Base-by-base conservation (phyloP, 2,113 vertebrate species). In the Phoxinus phoxinus region DNA sequence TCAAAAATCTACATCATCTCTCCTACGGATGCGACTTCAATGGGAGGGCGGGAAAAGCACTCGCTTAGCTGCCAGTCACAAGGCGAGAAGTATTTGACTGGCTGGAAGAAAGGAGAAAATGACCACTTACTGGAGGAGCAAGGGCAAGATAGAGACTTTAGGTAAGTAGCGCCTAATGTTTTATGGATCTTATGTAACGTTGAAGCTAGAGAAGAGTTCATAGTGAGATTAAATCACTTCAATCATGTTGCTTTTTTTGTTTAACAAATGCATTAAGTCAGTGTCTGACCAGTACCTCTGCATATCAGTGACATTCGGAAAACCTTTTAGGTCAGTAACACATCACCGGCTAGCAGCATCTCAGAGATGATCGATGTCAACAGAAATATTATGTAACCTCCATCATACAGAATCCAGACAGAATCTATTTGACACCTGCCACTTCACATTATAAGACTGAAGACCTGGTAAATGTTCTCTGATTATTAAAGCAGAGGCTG, bases 1-100 rank as follows among this genome's bases (percentile, higher is more conserved):
- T 96, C 95, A 88, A 96, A 95, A 89, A 95, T 95, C 87, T 96
- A 96, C 78, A 96, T 96, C 77, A 93, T 96, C 77, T 93, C 95
- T 0, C 95, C 96, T 80, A 86, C 88, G 1, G 86, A 89, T 0
- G 10, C 90, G 21, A 90, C 93, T 1, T 94, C 92, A 79, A 86
- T 90, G 25, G 65, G 94, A 3, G 94, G 94, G 4, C 90, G 94
- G 0, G 23, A 91, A 81, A 90, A 94, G 67, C 94, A 93, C 86
- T 41, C 93, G 1, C 95, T 94, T 44, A 92, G 93, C 90, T 92
- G 94, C 67, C 96, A 95, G 75, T 94, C 92, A 72, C 89, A 93
- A 23, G 90, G 92, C 21, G 95, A 84, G 87, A 95, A 95, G 82
- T 96, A 95, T 0, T 91, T 95, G 87, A 96, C 95, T 78, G 95